Evolutionary conservation across 2,113 vertebrate species (phyloP).

Genomic region (Neotragus pygmaeus): DNA sequence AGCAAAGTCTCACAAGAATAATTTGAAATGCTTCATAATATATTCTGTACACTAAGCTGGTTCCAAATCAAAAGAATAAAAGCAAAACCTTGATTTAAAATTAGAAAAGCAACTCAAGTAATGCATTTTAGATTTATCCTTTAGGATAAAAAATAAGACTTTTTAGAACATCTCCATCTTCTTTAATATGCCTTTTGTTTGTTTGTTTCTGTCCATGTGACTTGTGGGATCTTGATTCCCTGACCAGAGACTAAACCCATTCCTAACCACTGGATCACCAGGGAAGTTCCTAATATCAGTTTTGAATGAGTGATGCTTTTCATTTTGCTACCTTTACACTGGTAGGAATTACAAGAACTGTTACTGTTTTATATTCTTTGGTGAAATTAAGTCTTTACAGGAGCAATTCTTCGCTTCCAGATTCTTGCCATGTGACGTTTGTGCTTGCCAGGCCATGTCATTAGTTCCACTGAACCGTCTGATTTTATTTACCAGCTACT

Average conservation of each 20-base stretch:
- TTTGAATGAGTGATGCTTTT: slow-evolving; percentile 2
- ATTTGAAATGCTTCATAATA: slow-evolving; percentile 18
- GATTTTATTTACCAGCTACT: not conserved
- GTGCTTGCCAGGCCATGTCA: not conserved
- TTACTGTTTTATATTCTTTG: not conserved
- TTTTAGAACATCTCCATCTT: not conserved
- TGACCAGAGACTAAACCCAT: not conserved
- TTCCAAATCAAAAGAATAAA: slow-evolving; percentile 11
- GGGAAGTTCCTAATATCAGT: not conserved
- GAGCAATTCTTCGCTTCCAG: not conserved
- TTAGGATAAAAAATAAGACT: not conserved
- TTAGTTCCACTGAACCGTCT: not conserved
- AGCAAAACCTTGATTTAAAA: not conserved
- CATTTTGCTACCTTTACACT: not conserved
- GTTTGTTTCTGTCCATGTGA: not conserved
- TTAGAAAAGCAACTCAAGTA: not conserved
- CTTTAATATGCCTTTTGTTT: not conserved
- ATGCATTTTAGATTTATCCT: not conserved
- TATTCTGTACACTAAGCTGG: not conserved
- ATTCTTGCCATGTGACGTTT: not conserved
- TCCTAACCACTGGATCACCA: not conserved
- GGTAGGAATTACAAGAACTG: not conserved
- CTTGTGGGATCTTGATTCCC: not conserved
- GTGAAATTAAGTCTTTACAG: not conserved
- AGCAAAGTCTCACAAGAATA: slow-evolving; percentile 22